phyloP scores from a whole-genome alignment of 2,113 vertebrate genomes.

The Donacobius atricapilla region DNA sequence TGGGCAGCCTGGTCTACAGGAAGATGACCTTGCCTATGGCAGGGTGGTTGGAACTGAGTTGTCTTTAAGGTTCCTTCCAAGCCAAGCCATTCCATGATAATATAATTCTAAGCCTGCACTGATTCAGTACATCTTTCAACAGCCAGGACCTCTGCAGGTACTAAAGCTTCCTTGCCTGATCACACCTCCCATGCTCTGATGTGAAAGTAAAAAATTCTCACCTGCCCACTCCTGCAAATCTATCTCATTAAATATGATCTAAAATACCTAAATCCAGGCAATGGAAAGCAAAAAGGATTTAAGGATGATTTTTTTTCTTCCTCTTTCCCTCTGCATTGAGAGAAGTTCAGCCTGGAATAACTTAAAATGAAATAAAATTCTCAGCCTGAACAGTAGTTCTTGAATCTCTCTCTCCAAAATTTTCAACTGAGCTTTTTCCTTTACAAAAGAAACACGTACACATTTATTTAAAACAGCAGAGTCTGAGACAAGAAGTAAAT shows the following conservation, averaged over 20 bases:
- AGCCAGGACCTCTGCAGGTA: background rate
- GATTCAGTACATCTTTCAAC: background rate
- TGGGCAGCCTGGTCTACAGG: background rate
- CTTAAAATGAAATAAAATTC: background rate
- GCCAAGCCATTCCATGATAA: background rate
- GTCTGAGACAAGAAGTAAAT: background rate
- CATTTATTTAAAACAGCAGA: background rate
- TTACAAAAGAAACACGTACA: background rate
- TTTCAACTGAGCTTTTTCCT: background rate
- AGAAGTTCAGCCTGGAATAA: background rate
- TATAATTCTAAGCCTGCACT: background rate
- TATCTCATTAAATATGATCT: background rate
- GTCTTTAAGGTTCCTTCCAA: background rate
- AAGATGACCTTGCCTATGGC: background rate
- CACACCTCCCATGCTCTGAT: constrained; percentile 35
- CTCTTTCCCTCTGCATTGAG: background rate
- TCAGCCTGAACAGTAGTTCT: background rate
- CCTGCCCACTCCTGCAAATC: constrained; percentile 26
- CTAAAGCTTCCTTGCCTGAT: background rate
- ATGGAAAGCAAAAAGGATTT: background rate
- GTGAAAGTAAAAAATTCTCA: constrained; percentile 36
- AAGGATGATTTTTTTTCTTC: background rate
- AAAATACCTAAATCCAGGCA: background rate
- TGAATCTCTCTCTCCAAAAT: background rate
- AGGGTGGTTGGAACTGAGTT: background rate